These are phyloP conservation scores for Semicossyphus pulcher DNA, from an alignment of 2,113 vertebrate species.

Conservation along the genomic window DNA sequence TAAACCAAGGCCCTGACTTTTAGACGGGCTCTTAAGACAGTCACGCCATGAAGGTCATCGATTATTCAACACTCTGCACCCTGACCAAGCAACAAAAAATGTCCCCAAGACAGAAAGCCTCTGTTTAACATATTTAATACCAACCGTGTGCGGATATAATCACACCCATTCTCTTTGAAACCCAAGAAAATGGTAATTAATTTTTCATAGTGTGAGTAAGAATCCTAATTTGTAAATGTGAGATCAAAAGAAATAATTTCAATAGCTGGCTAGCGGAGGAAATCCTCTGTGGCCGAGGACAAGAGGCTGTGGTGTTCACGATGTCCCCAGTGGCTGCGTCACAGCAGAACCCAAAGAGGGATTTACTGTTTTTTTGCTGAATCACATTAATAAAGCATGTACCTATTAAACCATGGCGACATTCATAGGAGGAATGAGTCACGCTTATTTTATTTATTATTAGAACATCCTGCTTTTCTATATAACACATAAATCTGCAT, in stretches of 20 bases:
- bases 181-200: conserved; percentile 74
- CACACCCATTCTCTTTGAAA: conserved; percentile 75
- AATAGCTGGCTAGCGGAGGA: conserved; percentile 70
- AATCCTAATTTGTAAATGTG: conserved; percentile 80
- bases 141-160: conserved; percentile 56
- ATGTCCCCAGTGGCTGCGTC: conserved; percentile 55
- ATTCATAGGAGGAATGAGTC: conserved; percentile 35
- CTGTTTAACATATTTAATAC: conserved; percentile 73
- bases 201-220: conserved; percentile 79
- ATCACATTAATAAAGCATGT: conserved; percentile 63
- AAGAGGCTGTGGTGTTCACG: conserved; percentile 55
- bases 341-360: conserved; percentile 43
- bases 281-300: conserved; percentile 83
- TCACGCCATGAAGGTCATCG: conserved; percentile 68
- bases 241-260: conserved; percentile 81
- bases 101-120: conserved; percentile 48
- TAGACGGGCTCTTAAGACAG: conserved; percentile 37
- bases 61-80: conserved; percentile 64
- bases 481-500: background rate
- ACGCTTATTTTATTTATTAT: conserved; percentile 18
- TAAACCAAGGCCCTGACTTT: conserved; percentile 62
- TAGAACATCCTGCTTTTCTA: background rate
- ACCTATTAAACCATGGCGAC: conserved; percentile 39
- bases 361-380: conserved; percentile 41
- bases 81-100: conserved; percentile 61